Evolutionary conservation across 2,888 invertebrate species (phyloP), one percentile per base, ranked within the genome.

Genomic region (Quadroppia sp.): DNA sequence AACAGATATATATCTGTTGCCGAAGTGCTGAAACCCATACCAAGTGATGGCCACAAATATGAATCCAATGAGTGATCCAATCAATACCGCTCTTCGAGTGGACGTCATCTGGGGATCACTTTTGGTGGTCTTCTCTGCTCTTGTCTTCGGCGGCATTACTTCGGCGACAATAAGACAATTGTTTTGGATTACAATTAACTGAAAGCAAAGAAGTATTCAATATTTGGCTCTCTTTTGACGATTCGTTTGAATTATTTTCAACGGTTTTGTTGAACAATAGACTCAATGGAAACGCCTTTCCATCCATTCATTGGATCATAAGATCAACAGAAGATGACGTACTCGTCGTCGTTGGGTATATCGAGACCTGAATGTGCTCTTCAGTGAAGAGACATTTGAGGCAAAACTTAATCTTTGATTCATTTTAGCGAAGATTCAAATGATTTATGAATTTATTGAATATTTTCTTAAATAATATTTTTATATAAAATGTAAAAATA

Each of bases 81-180:
- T 36, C 40, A 40, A n/a, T 7, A 6, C 36, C 9, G 20, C 20
- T 36, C 30, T 64, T 64, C 64, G 6, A 20, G 17, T 23, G n/a
- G 64, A 36, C 23, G 2, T 20, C 59, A 59, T 36, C 23, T 64
- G 64, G 7, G 36, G 20, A 36, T 64, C 64, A 30, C 6, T 11
- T 64, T 36, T 32, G 6, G 20, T 3, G n/a, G 25, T 64, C 36
- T n/a, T 64, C 2, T 64, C 64, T 11, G 36, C 20, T 64, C 64
- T 64, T 2, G 64, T 64, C 40, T 64, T 64, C 64, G 64, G 64
- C 20, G 64, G 64, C 64, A 64, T 64, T 64, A 17, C 13, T 64
- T 36, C n/a, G 11, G 53, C 4, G 1, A 28, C 20, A 15, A 48
- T 30, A 48, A 15, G 13, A 48, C 15, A 11, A 13, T 23, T 50